Base-by-base conservation (phyloP, 1,140 invertebrate species). In the Harpegnathos saltator region DNA sequence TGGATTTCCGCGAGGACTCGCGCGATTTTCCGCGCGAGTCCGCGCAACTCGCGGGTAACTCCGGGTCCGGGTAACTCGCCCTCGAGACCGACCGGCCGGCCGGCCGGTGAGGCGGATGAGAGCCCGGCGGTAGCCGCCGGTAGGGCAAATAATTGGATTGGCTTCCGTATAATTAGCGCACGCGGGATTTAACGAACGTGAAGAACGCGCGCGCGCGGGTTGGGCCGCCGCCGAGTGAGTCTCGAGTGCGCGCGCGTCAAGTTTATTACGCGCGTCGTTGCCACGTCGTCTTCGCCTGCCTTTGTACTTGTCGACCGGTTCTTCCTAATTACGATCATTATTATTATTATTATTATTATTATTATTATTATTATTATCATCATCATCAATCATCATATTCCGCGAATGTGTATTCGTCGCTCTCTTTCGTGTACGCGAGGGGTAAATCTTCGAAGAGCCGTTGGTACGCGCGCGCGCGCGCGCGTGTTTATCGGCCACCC, bases 61-160 rank as follows among this genome's bases (percentile, higher is more conserved):
- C n/a, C n/a, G n/a, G n/a, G n/a, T n/a, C n/a, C n/a, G n/a, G n/a
- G n/a, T 77, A 80, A 80, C 44, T 58, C 19, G 59, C 59, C 26
- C n/a, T 77, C 48, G 26, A 38, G n/a, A n/a, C n/a, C n/a, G n/a
- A n/a, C n/a, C n/a, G n/a, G n/a, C n/a, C 33, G 33, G 38, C 7
- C 38, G 38, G 38, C 38, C 19, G 9, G 33, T 38, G n/a, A n/a
- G n/a, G n/a, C n/a, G 50, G 50, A 78, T 78, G 52, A 48, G 22
- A 17, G 29, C 22, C n/a, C 52, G 24, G 24, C 38, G 29, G 26
- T 61, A 62, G 56, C 56, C 26, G 61, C 14, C n/a, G 44, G 29
- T 33, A 58, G 44, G 65, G 65, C 75, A 80, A 80, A 80, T 80
- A 69, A 80, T 80, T 80, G 75, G 75, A 80, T 80, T 80, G 75